Evolutionary conservation across 2,888 invertebrate genomes (phyloP).

Genomic region (Polyploca ridens): DNA sequence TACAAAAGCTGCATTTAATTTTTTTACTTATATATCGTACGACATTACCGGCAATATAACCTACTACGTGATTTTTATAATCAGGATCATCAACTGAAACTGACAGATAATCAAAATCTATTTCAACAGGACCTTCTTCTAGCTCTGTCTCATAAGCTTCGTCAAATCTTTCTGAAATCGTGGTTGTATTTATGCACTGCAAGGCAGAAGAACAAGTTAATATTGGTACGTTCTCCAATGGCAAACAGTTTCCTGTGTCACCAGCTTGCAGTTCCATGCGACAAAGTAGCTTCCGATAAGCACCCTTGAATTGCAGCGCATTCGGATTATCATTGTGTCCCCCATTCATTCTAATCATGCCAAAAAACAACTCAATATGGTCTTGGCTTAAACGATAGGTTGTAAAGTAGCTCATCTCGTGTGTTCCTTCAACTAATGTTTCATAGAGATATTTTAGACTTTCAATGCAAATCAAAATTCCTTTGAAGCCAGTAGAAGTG

Average conservation of each 20-base stretch:
- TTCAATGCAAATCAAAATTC: conserved; percentile 24
- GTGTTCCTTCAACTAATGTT: conserved; percentile 16
- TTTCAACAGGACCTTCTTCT: no score
- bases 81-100: no score
- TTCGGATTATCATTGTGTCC: conserved; percentile 33
- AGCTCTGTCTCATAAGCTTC: no score
- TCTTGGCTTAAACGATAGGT: conserved; percentile 25
- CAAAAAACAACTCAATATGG: conserved; percentile 27
- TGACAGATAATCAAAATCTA: no score
- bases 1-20: no score
- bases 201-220: background rate
- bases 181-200: background rate
- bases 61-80: no score
- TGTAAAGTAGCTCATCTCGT: conserved; percentile 18
- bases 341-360: conserved; percentile 25
- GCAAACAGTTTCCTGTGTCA: conserved; percentile 26
- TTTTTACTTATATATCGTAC: no score
- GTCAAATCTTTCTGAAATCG: background rate
- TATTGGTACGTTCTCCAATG: conserved; percentile 19
- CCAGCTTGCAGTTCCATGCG: conserved; percentile 23
- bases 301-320: conserved; percentile 24
- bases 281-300: conserved; percentile 24
- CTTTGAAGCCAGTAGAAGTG: conserved; percentile 23
- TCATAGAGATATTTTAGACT: conserved; percentile 23
- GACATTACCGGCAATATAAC: no score